phyloP scores from a whole-genome alignment of 2,113 vertebrate species.

The Corydoras sp. region DNA sequence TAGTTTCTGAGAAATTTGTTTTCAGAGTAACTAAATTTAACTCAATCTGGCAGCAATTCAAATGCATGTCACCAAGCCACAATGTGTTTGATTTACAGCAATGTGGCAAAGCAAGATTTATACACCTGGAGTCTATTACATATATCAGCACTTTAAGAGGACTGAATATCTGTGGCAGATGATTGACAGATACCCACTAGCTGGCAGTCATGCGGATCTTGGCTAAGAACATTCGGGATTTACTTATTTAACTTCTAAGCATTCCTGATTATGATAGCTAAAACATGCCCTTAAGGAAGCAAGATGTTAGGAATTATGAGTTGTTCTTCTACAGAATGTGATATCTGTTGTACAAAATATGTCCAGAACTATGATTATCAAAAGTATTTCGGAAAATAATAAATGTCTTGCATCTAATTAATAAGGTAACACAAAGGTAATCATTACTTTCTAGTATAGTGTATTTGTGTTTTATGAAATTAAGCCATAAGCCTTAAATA shows the following conservation, averaged over 20 bases:
- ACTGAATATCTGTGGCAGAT: slow-evolving; percentile 2
- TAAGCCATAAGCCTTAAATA: too few species aligned
- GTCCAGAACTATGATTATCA: too few species aligned
- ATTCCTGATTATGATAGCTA: background rate
- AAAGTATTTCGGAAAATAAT: too few species aligned
- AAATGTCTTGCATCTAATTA: too few species aligned
- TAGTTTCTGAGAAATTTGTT: slow-evolving; percentile 9
- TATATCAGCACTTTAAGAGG: slow-evolving; percentile 7
- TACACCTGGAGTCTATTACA: slow-evolving; percentile 15
- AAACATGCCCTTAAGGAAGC: too few species aligned
- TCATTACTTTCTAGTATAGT: too few species aligned
- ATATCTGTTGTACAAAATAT: too few species aligned
- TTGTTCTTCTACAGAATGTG: too few species aligned
- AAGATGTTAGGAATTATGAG: too few species aligned
- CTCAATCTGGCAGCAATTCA: slow-evolving; percentile 28
- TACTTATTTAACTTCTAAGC: background rate
- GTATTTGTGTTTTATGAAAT: too few species aligned
- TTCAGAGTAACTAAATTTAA: slow-evolving; percentile 31
- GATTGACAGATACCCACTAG: slow-evolving; percentile 26
- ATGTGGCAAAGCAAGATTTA: slow-evolving; percentile 33
- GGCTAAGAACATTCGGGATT: too few species aligned
- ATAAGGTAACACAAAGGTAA: too few species aligned
- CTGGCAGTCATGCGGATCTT: background rate
- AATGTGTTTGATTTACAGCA: slow-evolving; percentile 31
- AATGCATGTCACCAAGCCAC: slow-evolving; percentile 10